phyloP scores from a whole-genome alignment of 2,888 invertebrate genomes.

The Orthonychiurus folsomi region DNA sequence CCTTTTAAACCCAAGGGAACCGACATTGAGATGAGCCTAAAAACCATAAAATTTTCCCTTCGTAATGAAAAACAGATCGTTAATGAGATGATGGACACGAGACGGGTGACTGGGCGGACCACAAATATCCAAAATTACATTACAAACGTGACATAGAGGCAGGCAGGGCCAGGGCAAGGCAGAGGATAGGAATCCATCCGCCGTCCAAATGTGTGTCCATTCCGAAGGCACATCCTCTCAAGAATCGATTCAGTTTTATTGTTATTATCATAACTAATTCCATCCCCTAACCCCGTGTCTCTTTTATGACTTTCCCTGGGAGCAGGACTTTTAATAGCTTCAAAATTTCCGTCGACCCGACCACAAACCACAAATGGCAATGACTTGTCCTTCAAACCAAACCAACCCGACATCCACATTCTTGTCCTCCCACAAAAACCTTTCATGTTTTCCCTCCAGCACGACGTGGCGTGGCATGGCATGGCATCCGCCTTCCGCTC shows the following conservation, averaged over 20 bases:
- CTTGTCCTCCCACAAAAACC: background rate
- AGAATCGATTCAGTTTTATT: constrained; percentile 23
- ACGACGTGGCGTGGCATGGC: too few species aligned
- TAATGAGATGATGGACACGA: background rate
- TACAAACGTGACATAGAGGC: too few species aligned
- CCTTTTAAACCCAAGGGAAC: too few species aligned
- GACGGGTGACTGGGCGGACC: too few species aligned
- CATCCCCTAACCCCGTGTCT: background rate
- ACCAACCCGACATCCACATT: background rate
- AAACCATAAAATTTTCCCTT: background rate
- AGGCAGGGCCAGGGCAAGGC: too few species aligned
- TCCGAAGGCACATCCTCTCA: too few species aligned
- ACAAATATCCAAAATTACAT: background rate
- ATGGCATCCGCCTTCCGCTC: too few species aligned
- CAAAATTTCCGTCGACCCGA: background rate
- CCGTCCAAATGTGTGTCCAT: too few species aligned
- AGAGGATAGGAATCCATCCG: too few species aligned
- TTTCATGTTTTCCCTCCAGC: background rate
- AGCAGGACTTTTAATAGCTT: background rate
- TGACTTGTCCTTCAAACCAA: background rate
- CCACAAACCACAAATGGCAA: background rate
- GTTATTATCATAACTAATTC: constrained; percentile 25
- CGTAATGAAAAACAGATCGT: background rate
- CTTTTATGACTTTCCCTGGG: background rate
- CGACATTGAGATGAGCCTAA: background rate